phyloP scores from a whole-genome alignment of 2,888 invertebrate genomes.

The Pogonocherus hispidulus region DNA sequence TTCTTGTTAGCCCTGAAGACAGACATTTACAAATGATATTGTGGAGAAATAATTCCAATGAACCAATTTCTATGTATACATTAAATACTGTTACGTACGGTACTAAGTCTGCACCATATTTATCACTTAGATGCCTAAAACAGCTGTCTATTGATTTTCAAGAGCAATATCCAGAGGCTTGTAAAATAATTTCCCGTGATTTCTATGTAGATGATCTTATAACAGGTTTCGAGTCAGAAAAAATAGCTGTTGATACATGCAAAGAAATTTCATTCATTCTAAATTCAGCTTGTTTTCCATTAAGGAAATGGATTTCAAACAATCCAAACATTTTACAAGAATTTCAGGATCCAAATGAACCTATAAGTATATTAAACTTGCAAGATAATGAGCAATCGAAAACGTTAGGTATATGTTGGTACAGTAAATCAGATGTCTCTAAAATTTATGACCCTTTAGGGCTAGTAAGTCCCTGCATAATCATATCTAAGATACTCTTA shows the following conservation, averaged over 20 bases:
- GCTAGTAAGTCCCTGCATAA: not conserved
- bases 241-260: slow-evolving; percentile 15
- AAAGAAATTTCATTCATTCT: slow-evolving; percentile 20
- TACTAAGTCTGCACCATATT: not conserved
- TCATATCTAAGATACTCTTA: slow-evolving; percentile 25
- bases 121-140: not conserved
- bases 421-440: slow-evolving; percentile 3
- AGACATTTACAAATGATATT: slow-evolving; percentile 9
- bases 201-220: slow-evolving; percentile 51
- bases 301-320: slow-evolving; percentile 47
- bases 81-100: slow-evolving; percentile 14
- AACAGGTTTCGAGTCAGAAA: slow-evolving; percentile 31
- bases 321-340: slow-evolving; percentile 8
- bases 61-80: not conserved
- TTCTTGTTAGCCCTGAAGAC: not conserved
- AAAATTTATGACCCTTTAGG: slow-evolving; percentile 33
- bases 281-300: slow-evolving; percentile 29
- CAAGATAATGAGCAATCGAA: slow-evolving; percentile 2
- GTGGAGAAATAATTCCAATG: not conserved
- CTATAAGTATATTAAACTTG: not conserved
- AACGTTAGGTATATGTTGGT: slow-evolving; percentile 34
- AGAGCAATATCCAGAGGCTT: slow-evolving; percentile 38
- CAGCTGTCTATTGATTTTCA: too few relatives aligned
- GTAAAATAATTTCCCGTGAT: slow-evolving; percentile 34
- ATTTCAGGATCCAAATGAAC: slow-evolving; percentile 1